These are phyloP conservation scores for Pionites leucogaster DNA, from an alignment of 2,113 vertebrate genomes.

Conservation along the genomic window DNA sequence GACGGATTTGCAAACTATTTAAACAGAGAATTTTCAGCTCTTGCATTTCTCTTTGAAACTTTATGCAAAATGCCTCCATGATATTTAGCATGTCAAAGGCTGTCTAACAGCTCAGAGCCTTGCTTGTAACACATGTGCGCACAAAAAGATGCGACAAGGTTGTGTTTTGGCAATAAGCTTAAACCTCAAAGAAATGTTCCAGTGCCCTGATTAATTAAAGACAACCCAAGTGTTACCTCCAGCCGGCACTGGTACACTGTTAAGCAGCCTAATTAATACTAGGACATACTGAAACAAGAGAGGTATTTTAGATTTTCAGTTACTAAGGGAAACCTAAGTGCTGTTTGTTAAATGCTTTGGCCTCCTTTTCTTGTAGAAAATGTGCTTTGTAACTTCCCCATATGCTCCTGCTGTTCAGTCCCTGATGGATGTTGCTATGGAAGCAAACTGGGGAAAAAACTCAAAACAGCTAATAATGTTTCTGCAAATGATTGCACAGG, in stretches of 20 bases:
- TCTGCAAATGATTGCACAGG: constrained; percentile 64
- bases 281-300: constrained; percentile 42
- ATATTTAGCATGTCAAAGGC: constrained; percentile 59
- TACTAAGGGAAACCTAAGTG: constrained; percentile 58
- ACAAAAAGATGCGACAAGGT: constrained; percentile 12
- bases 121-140: background rate
- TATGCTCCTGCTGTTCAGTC: constrained; percentile 59
- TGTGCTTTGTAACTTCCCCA: constrained; percentile 55
- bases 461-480: constrained; percentile 60
- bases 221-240: constrained; percentile 39
- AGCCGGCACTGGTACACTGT: constrained; percentile 24
- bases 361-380: constrained; percentile 64
- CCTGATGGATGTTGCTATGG: constrained; percentile 72
- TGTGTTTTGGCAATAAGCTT: constrained; percentile 49
- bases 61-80: background rate
- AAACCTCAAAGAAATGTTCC: constrained; percentile 51
- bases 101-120: constrained; percentile 8
- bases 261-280: constrained; percentile 65
- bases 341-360: constrained; percentile 57
- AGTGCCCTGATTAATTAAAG: constrained; percentile 62
- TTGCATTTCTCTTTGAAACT: constrained; percentile 34
- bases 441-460: constrained; percentile 54
- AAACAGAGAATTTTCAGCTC: constrained; percentile 49
- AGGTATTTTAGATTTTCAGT: constrained; percentile 48
- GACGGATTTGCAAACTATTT: constrained; percentile 37